These are phyloP conservation scores for Nemotelus nigrinus DNA, from an alignment of 2,888 invertebrate genomes.

Conservation along the genomic window DNA sequence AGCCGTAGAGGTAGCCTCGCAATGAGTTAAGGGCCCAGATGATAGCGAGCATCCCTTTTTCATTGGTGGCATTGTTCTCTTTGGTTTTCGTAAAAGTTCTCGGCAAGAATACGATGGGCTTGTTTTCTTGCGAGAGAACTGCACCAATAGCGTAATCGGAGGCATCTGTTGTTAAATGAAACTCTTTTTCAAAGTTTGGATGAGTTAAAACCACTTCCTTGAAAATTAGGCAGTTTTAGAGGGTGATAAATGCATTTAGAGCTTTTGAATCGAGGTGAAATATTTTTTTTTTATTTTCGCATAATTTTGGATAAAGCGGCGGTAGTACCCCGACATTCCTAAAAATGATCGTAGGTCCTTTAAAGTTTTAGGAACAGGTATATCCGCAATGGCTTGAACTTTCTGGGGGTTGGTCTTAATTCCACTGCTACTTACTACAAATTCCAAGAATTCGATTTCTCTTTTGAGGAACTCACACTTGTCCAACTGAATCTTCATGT, in stretches of 20 bases:
- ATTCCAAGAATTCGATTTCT: conserved; percentile 54
- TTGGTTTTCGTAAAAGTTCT: too few relatives aligned
- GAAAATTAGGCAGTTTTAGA: conserved; percentile 10
- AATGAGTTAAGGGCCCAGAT: too few relatives aligned
- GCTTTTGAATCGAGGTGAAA: not conserved
- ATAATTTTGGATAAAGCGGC: conserved; percentile 19
- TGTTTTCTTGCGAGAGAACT: too few relatives aligned
- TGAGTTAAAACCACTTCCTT: not conserved
- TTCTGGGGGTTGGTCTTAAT: conserved; percentile 53
- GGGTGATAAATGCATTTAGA: not conserved
- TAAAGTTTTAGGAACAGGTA: not conserved
- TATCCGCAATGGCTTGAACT: not conserved
- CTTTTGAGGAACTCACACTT: not conserved
- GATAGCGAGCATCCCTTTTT: too few relatives aligned
- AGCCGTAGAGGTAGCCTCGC: too few relatives aligned
- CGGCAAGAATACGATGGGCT: too few relatives aligned
- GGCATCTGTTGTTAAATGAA: too few relatives aligned
- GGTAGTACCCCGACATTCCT: conserved; percentile 10
- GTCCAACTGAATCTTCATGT: conserved; percentile 7
- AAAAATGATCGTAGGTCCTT: conserved; percentile 21
- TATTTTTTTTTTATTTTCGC: not conserved
- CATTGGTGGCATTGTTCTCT: too few relatives aligned
- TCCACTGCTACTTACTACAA: conserved; percentile 53
- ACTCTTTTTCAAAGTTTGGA: not conserved
- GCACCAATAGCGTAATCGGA: too few relatives aligned